Evolutionary conservation across 1,140 invertebrate genomes (phyloP), one percentile per base, ranked within the genome.

Genomic region (Trichogramma pretiosum): DNA sequence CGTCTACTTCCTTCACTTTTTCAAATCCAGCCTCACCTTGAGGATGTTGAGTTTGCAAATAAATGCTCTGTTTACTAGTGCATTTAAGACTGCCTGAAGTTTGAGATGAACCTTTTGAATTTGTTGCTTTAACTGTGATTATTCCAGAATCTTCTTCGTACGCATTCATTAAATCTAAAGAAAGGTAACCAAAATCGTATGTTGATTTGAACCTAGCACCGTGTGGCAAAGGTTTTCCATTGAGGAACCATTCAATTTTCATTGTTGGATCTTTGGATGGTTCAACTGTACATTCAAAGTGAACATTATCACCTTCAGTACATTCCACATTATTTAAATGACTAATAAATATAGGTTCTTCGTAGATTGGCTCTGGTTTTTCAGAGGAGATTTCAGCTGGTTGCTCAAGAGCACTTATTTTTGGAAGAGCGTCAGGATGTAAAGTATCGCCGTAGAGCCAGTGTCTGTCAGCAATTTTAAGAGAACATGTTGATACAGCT

Each of bases 231-330:
- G 84, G 81, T 69, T 89, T 85, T 11, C 84, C 86, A 61, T 93
- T 93, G 40, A 87, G 77, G 72, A 87, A 90, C 88, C 89, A 93
- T 70, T 92, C 89, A 56, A 94, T 87, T 59, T 85, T 86, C 75
- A 97, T 83, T 10, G 89, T 94, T 2, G 93, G 92, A 73, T 98
- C 93, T 65, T 90, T 88, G 10, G 89, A 85, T 28, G 93, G 93
- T 65, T 95, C 87, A 5, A 98, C 89, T 55, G 86, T 85, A 64
- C 91, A 95, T 69, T 96, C 91, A 62, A 99, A 98, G 67, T 92
- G 90, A 53, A 85, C 88, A 49, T 85, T 87, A 48, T 94, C 89
- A 39, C 85, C 85, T 75, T 98, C 93, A 46, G 82, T 83, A 58
- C 87, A 87, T 59, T 89, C 82, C 10, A 93, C 83, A 60, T 94